phyloP scores from a whole-genome alignment of 2,888 invertebrate genomes.

The Stenchaetothrips biformis region DNA sequence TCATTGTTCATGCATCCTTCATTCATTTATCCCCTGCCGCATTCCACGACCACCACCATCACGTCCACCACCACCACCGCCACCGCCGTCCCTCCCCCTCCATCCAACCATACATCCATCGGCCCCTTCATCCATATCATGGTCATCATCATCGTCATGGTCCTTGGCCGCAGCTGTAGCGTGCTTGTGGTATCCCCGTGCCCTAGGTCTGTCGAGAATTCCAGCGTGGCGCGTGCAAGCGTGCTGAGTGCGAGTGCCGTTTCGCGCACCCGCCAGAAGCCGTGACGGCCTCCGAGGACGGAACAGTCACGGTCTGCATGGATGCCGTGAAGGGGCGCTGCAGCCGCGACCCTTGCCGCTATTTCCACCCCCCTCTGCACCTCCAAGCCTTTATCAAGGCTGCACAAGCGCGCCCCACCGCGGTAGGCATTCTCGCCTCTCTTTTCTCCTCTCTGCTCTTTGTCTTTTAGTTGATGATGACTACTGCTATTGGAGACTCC shows the following conservation, averaged over 20 bases:
- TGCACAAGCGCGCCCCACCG: constrained; percentile 72
- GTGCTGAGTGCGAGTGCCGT: constrained; percentile 96
- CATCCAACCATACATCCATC: neutral
- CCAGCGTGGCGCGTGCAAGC: constrained; percentile 97
- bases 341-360: constrained; percentile 99
- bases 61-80: neutral
- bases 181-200: constrained; percentile 42
- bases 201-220: constrained; percentile 95
- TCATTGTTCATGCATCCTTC: neutral
- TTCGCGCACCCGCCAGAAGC: constrained; percentile 98
- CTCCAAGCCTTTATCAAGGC: constrained; percentile 98
- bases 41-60: neutral
- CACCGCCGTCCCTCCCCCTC: neutral
- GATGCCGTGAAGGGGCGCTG: constrained; percentile 99
- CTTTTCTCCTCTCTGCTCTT: constrained; percentile 52
- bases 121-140: neutral
- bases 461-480: constrained; percentile 28
- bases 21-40: neutral
- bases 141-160: neutral
- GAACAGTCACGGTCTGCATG: constrained; percentile 99
- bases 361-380: constrained; percentile 99
- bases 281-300: constrained; percentile 94
- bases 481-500: neutral
- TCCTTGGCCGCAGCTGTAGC: constrained; percentile 24
- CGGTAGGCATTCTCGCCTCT: constrained; percentile 51